phyloP scores from a whole-genome alignment of 2,113 vertebrate species.

The Aptenodytes forsteri region DNA sequence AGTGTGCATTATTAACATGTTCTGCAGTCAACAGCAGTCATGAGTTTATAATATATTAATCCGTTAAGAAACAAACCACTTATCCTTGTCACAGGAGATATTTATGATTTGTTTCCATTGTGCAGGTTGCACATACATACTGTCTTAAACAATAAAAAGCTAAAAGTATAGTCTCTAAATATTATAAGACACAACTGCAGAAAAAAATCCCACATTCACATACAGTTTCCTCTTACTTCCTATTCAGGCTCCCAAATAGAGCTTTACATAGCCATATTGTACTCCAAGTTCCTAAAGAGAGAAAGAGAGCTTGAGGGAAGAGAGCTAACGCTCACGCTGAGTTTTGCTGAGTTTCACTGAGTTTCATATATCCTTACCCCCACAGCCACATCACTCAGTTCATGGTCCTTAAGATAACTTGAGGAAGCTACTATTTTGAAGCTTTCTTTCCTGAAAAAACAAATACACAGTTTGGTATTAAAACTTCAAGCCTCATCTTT shows the following conservation, averaged over 20 bases:
- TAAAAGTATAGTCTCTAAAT: neutral
- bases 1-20: neutral
- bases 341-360: neutral
- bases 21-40: neutral
- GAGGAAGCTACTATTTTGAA: neutral
- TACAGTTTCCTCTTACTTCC: neutral
- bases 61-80: neutral
- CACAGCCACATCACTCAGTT: neutral
- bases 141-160: neutral
- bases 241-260: neutral
- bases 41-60: neutral
- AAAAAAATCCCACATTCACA: neutral
- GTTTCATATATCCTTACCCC: neutral
- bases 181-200: neutral
- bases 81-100: neutral
- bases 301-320: neutral
- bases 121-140: neutral
- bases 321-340: rapidly evolving
- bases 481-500: neutral
- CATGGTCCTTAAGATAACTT: neutral
- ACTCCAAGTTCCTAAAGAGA: neutral
- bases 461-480: neutral
- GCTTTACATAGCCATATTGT: neutral
- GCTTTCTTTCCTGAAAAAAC: neutral
- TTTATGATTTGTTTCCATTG: neutral